phyloP scores from a whole-genome alignment of 2,797 vertebrate species.

The Nyctalus aviator region DNA sequence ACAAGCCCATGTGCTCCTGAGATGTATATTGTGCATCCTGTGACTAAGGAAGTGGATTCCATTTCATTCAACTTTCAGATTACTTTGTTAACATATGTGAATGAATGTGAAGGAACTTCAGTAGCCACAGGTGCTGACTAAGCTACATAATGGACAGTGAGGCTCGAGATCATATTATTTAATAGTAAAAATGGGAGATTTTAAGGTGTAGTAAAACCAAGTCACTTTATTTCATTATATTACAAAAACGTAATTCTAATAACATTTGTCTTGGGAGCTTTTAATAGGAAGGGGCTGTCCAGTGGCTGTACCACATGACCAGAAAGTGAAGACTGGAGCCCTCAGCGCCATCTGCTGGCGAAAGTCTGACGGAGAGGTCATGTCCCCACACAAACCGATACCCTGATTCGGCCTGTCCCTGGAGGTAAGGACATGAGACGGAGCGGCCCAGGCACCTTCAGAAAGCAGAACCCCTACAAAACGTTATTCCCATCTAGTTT shows the following conservation, averaged over 20 bases:
- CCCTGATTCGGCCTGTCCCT: not conserved
- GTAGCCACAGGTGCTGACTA: not conserved
- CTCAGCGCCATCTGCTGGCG: fast-evolving
- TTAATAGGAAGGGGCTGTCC: not conserved
- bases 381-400: fast-evolving
- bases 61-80: not conserved
- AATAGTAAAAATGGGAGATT: not conserved
- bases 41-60: not conserved
- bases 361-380: fast-evolving
- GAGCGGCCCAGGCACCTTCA: too few relatives aligned
- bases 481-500: not conserved
- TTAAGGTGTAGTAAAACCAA: not conserved
- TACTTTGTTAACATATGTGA: not conserved
- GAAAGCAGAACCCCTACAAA: not conserved
- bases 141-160: not conserved
- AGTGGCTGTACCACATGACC: not conserved
- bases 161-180: not conserved
- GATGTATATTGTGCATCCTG: not conserved
- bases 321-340: too few relatives aligned
- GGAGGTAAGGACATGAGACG: not conserved
- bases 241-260: conserved; percentile 17
- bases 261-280: not conserved
- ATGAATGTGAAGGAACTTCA: not conserved
- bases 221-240: not conserved
- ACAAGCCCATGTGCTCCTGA: not conserved